Evolutionary conservation across 2,113 vertebrate genomes (phyloP), one percentile per base, ranked within the genome.

Genomic region (Illadopsis cleaveri): DNA sequence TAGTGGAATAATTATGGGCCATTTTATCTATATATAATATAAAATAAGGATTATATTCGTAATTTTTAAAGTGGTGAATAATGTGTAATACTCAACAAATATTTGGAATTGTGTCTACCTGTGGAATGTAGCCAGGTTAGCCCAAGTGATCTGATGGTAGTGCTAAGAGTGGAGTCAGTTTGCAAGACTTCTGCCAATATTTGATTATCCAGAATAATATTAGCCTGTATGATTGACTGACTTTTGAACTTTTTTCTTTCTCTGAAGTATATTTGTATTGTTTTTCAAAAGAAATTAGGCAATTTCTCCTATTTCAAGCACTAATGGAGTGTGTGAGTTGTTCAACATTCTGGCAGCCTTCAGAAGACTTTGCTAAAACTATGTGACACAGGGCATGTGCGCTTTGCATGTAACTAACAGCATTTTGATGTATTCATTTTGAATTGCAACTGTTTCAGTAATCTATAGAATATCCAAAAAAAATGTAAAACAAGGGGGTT

Each of bases 141-240:
- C 22, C 40, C 33, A 84, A 78, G 31, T 2, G 4, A 66, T 77
- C 65, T 85, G 42, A 21, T 78, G 21, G 37, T 31, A 62, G 37
- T 44, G 47, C 21, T 48, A 84, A 51, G 48, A 90, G 27, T 44
- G 20, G 27, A 71, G n/a, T 78, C 37, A 76, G 35, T 68, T 86
- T 84, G 60, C 54, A 94, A 94, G 42, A 18, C 35, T 84, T 84
- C 61, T 87, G 70, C 28, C 66, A 93, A 27, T 91, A 86, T 91
- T 92, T 92, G 57, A 42, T 94, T 76, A 64, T 60, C 28, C 86
- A 57, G 57, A 84, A 60, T 71, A 91, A 69, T 79, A 68, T 53
- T 79, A 58, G 13, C 64, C 45, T 64, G 15, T 57, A 37, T 60
- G 40, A 84, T 33, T 81, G 77, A 86, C 60, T 83, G 54, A 64